phyloP scores from a whole-genome alignment of 2,888 invertebrate genomes.

The Teleiodes luculella region DNA sequence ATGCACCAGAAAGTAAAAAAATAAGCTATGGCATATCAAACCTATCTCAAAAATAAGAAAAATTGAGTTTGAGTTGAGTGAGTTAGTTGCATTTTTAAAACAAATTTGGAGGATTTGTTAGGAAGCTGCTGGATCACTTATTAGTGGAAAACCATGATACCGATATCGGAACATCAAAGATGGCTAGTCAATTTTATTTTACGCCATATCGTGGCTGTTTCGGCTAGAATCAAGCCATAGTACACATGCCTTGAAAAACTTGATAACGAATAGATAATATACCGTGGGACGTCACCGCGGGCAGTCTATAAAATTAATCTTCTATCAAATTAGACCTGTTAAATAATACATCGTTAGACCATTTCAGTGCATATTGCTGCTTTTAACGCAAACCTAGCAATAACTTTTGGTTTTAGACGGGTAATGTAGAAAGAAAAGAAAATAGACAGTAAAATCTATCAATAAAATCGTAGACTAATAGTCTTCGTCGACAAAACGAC shows the following conservation, averaged over 20 bases:
- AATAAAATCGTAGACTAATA: background rate
- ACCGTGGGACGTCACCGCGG: background rate
- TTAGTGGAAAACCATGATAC: too few relatives aligned
- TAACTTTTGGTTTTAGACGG: background rate
- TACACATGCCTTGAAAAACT: background rate
- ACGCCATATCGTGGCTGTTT: too few relatives aligned
- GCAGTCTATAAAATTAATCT: background rate
- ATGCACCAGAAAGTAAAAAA: too few relatives aligned
- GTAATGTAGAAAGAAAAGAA: background rate
- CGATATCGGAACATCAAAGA: too few relatives aligned
- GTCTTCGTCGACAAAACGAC: conserved; percentile 6
- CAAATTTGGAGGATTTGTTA: too few relatives aligned
- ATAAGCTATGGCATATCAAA: too few relatives aligned
- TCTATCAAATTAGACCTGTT: background rate
- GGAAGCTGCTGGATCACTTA: too few relatives aligned
- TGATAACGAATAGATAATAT: background rate
- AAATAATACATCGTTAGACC: too few relatives aligned
- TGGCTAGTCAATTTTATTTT: too few relatives aligned
- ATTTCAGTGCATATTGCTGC: background rate
- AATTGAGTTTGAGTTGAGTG: too few relatives aligned
- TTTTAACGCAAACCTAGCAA: background rate
- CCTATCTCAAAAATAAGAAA: too few relatives aligned
- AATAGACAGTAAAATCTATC: background rate
- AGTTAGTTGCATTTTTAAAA: too few relatives aligned
- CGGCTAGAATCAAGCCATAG: background rate